These are phyloP conservation scores for Melanotaenia trifasciata DNA, from an alignment of 2,797 vertebrate genomes.

Conservation along the genomic window DNA sequence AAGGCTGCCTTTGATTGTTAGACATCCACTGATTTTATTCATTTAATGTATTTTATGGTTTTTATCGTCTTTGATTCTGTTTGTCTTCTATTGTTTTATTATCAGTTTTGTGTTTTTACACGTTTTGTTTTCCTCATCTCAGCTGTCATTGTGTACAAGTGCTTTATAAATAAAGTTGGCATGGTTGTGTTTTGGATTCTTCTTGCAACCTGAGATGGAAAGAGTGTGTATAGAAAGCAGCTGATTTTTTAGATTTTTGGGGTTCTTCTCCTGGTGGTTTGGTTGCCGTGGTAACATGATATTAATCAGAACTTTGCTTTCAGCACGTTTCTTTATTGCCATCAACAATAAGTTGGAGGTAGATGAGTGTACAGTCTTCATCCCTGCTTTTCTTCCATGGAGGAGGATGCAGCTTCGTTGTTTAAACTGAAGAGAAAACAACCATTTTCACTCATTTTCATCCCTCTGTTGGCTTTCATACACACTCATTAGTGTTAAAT, in stretches of 20 bases:
- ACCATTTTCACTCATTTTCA: constrained; percentile 27
- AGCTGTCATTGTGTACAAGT: neutral
- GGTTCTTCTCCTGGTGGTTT: neutral
- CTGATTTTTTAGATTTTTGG: neutral
- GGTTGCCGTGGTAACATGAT: neutral
- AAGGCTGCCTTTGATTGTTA: no score
- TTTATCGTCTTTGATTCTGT: no score
- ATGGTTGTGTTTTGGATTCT: neutral
- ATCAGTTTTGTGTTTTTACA: no score
- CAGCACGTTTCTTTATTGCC: neutral
- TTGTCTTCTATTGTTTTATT: no score
- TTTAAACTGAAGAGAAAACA: constrained; percentile 17
- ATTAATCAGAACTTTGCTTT: neutral
- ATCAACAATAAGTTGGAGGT: neutral
- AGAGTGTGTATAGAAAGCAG: no score
- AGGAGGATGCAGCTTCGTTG: constrained; percentile 9
- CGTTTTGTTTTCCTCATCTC: no score
- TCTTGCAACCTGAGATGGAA: neutral
- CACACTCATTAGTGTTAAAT: constrained; percentile 5
- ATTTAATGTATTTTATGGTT: no score
- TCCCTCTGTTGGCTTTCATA: constrained; percentile 45
- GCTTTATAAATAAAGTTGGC: no score
- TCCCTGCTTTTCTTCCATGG: neutral
- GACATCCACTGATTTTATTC: no score
- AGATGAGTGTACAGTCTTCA: neutral